Evolutionary conservation across 2,888 invertebrate genomes (phyloP), one percentile per base, ranked within the genome.

Genomic region (Metalampra italica): DNA sequence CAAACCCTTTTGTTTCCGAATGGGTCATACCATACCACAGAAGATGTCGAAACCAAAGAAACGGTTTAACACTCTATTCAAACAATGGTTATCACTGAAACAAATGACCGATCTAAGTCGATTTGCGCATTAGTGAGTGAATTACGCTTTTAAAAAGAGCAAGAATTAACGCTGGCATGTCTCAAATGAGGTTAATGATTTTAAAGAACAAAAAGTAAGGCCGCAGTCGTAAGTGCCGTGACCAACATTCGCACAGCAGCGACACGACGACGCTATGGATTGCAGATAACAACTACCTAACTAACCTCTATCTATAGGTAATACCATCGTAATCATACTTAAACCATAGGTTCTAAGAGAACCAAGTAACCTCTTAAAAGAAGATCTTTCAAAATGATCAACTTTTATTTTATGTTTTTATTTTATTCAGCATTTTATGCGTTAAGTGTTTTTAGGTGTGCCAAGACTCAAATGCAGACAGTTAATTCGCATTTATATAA

Each of bases 111-210:
- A 37, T 37, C 29, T 44, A 55, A 57, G 52, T 48, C 48, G 45
- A 34, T 46, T 38, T 38, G 22, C 22, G 22, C 22, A 22, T 22
- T 22, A 44, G n/a, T 32, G 45, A 50, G 47, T 45, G 47, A 41
- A 32, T 43, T 39, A 14, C 29, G 43, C 40, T 49, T 49, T n/a
- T 44, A 45, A 46, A 39, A 22, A 40, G n/a, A 38, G 41, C 32
- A 14, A 36, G 37, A 29, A 41, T n/a, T 41, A 41, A 29, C 42
- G 34, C 42, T 51, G 56, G 64, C 69, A 70, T 59, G 66, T 66
- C 60, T 51, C 62, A 54, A 69, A 70, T 55, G 65, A 60, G 66
- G 71, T 62, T 75, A 74, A 73, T 74, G 66, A 61, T 74, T 69
- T 62, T 42, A 56, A 65, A 63, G 56, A 65, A 66, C 59, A 68